phyloP scores from a whole-genome alignment of 2,888 invertebrate genomes.

The Ptychoptera albimana region DNA sequence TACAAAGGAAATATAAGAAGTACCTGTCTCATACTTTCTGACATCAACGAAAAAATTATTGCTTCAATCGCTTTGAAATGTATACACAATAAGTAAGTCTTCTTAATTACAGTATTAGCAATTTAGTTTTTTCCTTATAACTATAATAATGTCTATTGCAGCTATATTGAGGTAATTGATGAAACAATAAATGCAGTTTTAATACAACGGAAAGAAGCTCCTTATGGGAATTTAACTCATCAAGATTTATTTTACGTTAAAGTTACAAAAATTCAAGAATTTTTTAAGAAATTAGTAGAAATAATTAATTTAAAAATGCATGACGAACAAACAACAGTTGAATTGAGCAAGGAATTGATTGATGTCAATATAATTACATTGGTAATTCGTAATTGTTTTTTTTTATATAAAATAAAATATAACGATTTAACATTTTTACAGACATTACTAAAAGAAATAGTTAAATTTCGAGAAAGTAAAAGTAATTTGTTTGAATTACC shows the following conservation, averaged over 20 bases:
- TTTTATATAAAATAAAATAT: slow-evolving; percentile 6
- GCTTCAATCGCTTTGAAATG: slow-evolving; percentile 54
- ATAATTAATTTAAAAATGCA: slow-evolving; percentile 42
- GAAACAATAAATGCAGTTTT: slow-evolving; percentile 40
- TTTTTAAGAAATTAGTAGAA: slow-evolving; percentile 44
- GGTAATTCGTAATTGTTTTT: slow-evolving; percentile 18
- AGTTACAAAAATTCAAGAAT: slow-evolving; percentile 46
- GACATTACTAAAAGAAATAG: slow-evolving; percentile 48
- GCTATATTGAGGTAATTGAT: slow-evolving; percentile 31
- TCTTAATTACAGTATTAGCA: background rate
- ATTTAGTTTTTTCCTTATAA: too few relatives aligned
- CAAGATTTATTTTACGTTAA: slow-evolving; percentile 64
- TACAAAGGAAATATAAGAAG: slow-evolving; percentile 23
- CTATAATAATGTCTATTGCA: slow-evolving; percentile 5
- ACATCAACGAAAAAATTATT: slow-evolving; percentile 65
- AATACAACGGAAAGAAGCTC: slow-evolving; percentile 27
- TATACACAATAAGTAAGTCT: slow-evolving; percentile 31
- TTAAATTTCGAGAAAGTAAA: slow-evolving; percentile 43
- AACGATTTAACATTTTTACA: too few relatives aligned
- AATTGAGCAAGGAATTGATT: slow-evolving; percentile 36
- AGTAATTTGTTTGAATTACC: slow-evolving; percentile 34
- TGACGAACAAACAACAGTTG: slow-evolving; percentile 38
- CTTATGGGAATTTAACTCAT: slow-evolving; percentile 38
- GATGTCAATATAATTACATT: slow-evolving; percentile 42
- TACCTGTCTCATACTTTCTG: slow-evolving; percentile 42